Base-by-base conservation (phyloP, 2,113 vertebrate genomes). In the Lampris megalopsis region DNA sequence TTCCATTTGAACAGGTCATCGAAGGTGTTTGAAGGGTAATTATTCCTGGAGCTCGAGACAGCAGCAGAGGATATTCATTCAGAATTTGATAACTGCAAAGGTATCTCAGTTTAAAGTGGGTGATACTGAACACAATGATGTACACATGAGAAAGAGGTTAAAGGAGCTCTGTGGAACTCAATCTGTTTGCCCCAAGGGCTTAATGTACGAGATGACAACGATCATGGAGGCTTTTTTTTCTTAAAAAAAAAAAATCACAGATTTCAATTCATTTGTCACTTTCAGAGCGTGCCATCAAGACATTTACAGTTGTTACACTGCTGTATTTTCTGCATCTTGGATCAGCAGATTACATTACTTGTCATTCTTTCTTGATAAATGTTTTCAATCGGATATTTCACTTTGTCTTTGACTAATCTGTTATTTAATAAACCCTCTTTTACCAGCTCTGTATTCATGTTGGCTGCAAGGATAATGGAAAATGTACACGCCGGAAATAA, bases 181-280 rank as follows among this genome's bases (percentile, higher is more conserved):
- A 64, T 68, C 58, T 86, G 83, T 85, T 90, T 88, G 80, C 85
- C 89, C 88, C 88, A 78, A 1, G 86, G 91, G 86, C 89, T 88
- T 77, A 84, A 86, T 79, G 88, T 84, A 87, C 86, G 84, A 87
- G 84, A 89, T 89, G 88, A 88, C 82, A 85, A 77, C 88, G 84
- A 90, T 91, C 81, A 74, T 82, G 76, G 75, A 71, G 72, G 86
- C 56, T 73, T 86, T 83, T 77, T 75, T 66, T 64, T 24, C 24
- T 24, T 0, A 24, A 24, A 24, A 24, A 24, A 24, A 24, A 24
- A 24, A 63, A 79, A 84, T 89, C 77, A 80, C 82, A 85, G 45
- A 86, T 79, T 64, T 77, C 63, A 78, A 73, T 82, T 50, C 65
- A 81, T 84, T 75, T 75, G 50, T 76, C 88, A 60, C 64, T 71